phyloP scores from a whole-genome alignment of 2,113 vertebrate species.

The Pteruthius melanotis region DNA sequence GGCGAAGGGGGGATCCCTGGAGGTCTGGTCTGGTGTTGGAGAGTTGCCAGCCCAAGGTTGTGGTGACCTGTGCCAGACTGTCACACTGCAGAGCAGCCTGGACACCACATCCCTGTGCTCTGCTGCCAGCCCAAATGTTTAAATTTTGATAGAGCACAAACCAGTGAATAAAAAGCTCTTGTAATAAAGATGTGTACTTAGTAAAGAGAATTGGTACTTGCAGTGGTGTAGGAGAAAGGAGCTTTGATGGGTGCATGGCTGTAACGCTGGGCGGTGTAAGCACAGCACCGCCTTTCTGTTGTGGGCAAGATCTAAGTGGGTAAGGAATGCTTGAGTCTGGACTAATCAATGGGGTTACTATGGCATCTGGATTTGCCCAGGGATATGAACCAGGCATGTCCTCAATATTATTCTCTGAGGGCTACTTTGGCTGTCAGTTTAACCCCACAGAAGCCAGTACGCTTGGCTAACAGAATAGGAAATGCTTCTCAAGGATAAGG shows the following conservation, averaged over 20 bases:
- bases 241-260: neutral
- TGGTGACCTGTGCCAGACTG: neutral
- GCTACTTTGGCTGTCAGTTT: neutral
- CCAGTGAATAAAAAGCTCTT: neutral
- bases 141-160: neutral
- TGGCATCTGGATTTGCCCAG: neutral
- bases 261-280: neutral
- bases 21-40: rapidly evolving
- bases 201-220: neutral
- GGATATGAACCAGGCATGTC: neutral
- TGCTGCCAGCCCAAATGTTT: neutral
- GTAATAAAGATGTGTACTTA: neutral
- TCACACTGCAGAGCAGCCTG: neutral
- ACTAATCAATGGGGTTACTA: neutral
- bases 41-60: neutral
- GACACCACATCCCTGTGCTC: rapidly evolving
- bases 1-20: neutral
- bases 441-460: neutral
- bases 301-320: neutral
- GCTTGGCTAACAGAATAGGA: neutral
- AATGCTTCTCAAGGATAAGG: neutral
- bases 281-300: neutral
- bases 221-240: neutral
- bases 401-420: neutral
- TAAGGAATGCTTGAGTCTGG: neutral